Conservation (phyloP, 2,797 vertebrate species). For the Hyperoplus lanceolatus region DNA sequence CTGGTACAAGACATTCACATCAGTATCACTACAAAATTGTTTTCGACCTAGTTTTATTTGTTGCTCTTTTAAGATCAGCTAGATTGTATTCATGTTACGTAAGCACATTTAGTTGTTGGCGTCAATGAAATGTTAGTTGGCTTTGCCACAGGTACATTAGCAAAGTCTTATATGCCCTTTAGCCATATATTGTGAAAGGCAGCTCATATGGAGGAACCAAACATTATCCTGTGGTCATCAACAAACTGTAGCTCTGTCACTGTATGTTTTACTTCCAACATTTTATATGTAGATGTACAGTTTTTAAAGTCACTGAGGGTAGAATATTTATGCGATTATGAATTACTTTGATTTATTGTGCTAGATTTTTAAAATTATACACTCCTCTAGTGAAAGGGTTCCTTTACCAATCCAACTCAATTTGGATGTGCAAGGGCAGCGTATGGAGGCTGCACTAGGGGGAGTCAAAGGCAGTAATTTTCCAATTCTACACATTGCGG, state of each 20-base stretch:
- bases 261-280: background rate
- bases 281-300: background rate
- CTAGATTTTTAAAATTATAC: background rate
- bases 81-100: background rate
- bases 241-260: background rate
- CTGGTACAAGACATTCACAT: background rate
- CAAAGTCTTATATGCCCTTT: background rate
- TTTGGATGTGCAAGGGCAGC: background rate
- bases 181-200: constrained; percentile 14
- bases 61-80: background rate
- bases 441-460: background rate
- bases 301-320: background rate
- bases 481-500: background rate
- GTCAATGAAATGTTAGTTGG: background rate
- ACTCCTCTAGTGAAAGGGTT: background rate
- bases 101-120: background rate
- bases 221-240: background rate
- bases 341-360: background rate
- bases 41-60: background rate
- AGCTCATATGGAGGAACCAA: background rate
- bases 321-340: background rate
- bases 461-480: background rate
- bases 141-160: background rate
- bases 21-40: background rate
- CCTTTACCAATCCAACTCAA: background rate